phyloP scores from a whole-genome alignment of 2,797 vertebrate species.

The Xenentodon cancila region DNA sequence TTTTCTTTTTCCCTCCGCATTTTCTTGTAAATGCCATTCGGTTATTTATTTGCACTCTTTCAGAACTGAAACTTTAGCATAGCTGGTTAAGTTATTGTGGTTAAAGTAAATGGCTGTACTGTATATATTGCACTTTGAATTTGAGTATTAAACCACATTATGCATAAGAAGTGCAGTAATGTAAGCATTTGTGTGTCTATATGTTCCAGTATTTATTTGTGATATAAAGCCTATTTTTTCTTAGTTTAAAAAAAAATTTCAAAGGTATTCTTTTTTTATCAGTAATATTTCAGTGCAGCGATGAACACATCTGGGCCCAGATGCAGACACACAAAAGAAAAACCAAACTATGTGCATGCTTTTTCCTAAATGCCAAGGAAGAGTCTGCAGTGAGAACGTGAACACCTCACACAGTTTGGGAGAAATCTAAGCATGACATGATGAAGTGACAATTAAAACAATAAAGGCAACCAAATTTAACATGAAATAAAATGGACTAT shows the following conservation, averaged over 20 bases:
- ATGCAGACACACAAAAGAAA: too few species aligned
- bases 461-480: too few species aligned
- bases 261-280: neutral
- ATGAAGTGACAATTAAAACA: too few species aligned
- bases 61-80: slow-evolving; percentile 68
- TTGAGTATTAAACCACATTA: slow-evolving; percentile 76
- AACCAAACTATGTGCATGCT: too few species aligned
- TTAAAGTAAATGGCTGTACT: slow-evolving; percentile 64
- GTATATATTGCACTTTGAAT: slow-evolving; percentile 81
- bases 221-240: neutral
- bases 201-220: slow-evolving; percentile 4
- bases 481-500: too few species aligned
- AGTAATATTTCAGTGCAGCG: slow-evolving; percentile 7
- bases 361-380: too few species aligned
- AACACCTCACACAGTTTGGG: too few species aligned
- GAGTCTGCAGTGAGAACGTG: too few species aligned
- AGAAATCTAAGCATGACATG: too few species aligned
- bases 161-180: slow-evolving; percentile 30
- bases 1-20: slow-evolving; percentile 18
- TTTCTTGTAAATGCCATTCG: slow-evolving; percentile 35
- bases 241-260: neutral
- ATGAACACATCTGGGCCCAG: too few species aligned
- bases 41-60: slow-evolving; percentile 45
- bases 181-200: slow-evolving; percentile 21
- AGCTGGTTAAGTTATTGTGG: slow-evolving; percentile 61